A percentile compares a stretch with the other conserved stretches of the same genome.
Conservation (phyloP, 2,113 vertebrate genomes). For the Vidua macroura region DNA sequence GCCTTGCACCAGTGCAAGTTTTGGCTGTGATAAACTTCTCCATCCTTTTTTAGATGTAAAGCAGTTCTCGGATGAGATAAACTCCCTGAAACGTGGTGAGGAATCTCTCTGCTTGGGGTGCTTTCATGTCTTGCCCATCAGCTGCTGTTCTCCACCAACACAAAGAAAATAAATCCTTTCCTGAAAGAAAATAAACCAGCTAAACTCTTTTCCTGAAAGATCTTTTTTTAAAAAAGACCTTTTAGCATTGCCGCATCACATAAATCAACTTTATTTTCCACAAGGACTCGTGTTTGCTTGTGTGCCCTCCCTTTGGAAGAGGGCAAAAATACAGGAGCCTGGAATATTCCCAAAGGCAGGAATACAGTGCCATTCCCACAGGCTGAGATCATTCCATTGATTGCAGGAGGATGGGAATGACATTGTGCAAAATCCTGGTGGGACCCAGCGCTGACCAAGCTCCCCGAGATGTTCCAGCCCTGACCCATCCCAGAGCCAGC, state of each 20-base stretch:
- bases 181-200: not conserved
- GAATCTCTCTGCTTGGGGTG: not conserved
- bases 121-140: constrained; percentile 40
- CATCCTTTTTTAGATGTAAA: not conserved
- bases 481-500: not conserved
- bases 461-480: not conserved
- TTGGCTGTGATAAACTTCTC: not conserved
- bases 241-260: fast-evolving
- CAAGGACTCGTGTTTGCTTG: not conserved
- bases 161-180: not conserved
- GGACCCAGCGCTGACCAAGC: fast-evolving
- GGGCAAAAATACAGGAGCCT: not conserved
- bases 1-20: not conserved
- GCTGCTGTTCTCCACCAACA: not conserved
- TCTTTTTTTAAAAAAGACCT: not conserved
- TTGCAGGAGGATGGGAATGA: not conserved
- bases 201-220: not conserved
- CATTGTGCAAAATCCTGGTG: not conserved
- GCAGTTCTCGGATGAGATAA: not conserved
- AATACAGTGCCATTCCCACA: not conserved
- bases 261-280: not conserved
- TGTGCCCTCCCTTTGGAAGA: not conserved
- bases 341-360: not conserved
- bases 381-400: not conserved
- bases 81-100: not conserved